Evolutionary conservation across 2,888 invertebrate genomes (phyloP).

Genomic region (Lapara coniferarum): DNA sequence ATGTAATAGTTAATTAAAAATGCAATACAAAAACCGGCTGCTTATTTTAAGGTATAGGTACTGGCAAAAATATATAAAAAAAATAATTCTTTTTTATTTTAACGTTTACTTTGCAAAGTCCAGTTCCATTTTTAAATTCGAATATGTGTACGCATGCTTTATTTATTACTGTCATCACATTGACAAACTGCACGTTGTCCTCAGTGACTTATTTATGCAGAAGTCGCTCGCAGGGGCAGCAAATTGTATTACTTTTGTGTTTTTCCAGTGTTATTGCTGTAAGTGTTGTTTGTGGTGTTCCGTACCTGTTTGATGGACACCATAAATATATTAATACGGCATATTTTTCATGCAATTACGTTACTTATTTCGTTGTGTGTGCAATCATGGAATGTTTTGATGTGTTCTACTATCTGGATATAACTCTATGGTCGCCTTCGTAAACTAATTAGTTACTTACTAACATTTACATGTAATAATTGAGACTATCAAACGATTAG

Average conservation of each 20-base stretch:
- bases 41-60: neutral
- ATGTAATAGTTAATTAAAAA: neutral
- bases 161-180: constrained; percentile 34
- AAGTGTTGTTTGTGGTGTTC: constrained; percentile 74
- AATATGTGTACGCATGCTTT: neutral
- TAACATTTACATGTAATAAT: no score
- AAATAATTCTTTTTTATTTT: no score
- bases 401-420: no score
- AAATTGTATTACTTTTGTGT: constrained; percentile 67
- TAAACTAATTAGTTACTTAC: no score
- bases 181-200: constrained; percentile 54
- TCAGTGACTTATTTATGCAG: constrained; percentile 64
- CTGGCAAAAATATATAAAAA: no score
- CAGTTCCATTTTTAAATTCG: neutral
- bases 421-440: no score
- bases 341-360: constrained; percentile 53
- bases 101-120: no score
- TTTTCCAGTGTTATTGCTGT: constrained; percentile 63
- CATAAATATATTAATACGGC: constrained; percentile 77
- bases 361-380: constrained; percentile 44
- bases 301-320: constrained; percentile 76
- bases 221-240: constrained; percentile 52
- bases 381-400: constrained; percentile 23
- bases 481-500: no score
- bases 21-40: neutral